These are phyloP conservation scores for Notechis scutatus DNA, from an alignment of 2,113 vertebrate species.

Conservation along the genomic window DNA sequence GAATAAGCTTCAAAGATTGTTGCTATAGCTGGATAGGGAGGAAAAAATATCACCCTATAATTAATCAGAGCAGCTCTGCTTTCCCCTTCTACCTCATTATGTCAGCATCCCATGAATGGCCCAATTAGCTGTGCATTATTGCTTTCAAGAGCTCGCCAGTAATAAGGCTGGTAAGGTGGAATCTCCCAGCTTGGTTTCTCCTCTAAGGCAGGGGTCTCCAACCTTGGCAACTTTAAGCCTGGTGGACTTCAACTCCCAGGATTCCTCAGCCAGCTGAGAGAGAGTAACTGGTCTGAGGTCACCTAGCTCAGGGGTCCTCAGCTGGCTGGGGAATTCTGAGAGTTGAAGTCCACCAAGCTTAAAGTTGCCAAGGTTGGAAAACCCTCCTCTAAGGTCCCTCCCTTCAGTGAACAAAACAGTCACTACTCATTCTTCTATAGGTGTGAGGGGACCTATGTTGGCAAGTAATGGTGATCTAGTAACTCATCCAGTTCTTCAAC, in stretches of 20 bases:
- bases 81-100: not conserved
- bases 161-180: not conserved
- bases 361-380: no score
- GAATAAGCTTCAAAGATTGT: not conserved
- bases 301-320: no score
- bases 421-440: not conserved
- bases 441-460: not conserved
- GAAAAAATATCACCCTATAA: not conserved
- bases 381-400: no score
- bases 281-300: no score
- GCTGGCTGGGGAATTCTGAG: no score
- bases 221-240: no score
- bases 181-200: not conserved
- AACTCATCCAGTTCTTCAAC: not conserved
- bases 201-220: not conserved
- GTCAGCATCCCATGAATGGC: not conserved
- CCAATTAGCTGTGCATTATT: not conserved
- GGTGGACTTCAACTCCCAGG: no score
- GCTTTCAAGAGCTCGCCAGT: not conserved
- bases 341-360: no score
- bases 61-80: not conserved
- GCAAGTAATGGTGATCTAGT: not conserved
- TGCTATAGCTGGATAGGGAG: not conserved
- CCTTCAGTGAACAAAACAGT: not conserved
- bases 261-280: no score